phyloP scores from a whole-genome alignment of 1,140 invertebrate genomes.

The Cepaea nemoralis region DNA sequence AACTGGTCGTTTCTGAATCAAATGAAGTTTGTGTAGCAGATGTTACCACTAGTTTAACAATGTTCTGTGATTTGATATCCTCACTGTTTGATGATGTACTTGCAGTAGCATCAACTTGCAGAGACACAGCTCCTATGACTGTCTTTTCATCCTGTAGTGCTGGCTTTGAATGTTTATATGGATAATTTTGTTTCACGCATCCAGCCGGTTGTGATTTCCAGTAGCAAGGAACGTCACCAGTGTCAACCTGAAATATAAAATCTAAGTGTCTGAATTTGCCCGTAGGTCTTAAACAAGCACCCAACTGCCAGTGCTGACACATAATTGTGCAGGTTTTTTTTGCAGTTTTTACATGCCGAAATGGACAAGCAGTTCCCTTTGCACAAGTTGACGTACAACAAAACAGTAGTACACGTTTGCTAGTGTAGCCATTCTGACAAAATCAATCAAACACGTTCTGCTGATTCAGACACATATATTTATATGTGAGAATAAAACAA shows the following conservation, averaged over 20 bases:
- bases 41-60: background rate
- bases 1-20: background rate
- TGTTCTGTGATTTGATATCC: background rate
- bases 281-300: constrained; percentile 18
- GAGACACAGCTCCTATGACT: background rate
- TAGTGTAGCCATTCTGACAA: background rate
- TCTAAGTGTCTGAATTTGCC: constrained; percentile 29
- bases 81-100: background rate
- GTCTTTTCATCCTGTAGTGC: background rate
- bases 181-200: background rate
- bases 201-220: background rate
- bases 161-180: constrained; percentile 13
- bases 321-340: constrained; percentile 26
- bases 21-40: background rate
- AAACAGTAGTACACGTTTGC: constrained; percentile 26
- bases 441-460: no score
- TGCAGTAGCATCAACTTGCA: background rate
- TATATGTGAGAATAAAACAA: no score
- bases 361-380: constrained; percentile 27
- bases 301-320: constrained; percentile 29
- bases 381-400: constrained; percentile 27
- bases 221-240: background rate
- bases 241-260: constrained; percentile 20
- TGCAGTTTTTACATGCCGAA: constrained; percentile 21
- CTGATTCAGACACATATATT: no score